These are phyloP conservation scores for Leptinotarsa lineolata DNA, from an alignment of 1,140 invertebrate genomes.

Conservation along the genomic window DNA sequence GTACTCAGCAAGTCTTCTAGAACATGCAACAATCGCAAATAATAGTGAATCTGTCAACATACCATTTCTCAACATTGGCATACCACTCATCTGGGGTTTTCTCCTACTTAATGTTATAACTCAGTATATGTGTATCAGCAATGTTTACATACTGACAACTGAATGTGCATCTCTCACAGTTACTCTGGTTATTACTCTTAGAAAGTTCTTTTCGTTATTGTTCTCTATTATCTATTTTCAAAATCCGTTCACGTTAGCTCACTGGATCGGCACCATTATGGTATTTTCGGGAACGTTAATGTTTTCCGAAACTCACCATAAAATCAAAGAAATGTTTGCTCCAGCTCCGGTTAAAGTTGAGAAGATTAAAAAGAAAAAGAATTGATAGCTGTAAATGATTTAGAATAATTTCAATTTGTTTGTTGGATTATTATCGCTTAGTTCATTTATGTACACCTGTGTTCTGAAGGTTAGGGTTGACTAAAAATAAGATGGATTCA, in stretches of 20 bases:
- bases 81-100: conserved; percentile 81
- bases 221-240: conserved; percentile 96
- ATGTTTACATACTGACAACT: conserved; percentile 92
- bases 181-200: conserved; percentile 91
- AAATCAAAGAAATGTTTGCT: conserved; percentile 14
- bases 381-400: background rate
- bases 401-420: background rate
- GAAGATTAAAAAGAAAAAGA: conserved; percentile 8
- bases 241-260: conserved; percentile 89
- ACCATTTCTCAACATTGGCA: conserved; percentile 57
- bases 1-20: conserved; percentile 73
- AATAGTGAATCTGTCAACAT: conserved; percentile 61
- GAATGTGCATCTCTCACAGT: conserved; percentile 94
- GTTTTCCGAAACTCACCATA: conserved; percentile 76
- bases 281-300: conserved; percentile 94
- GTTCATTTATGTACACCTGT: too few relatives aligned
- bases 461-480: too few relatives aligned
- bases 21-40: conserved; percentile 68
- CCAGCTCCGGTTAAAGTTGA: background rate
- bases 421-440: background rate
- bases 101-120: conserved; percentile 86
- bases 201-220: conserved; percentile 93
- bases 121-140: conserved; percentile 94
- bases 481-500: too few relatives aligned
- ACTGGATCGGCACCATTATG: conserved; percentile 90